Evolutionary conservation across 2,113 vertebrate species (phyloP).

Genomic region (Xenopus laevis): DNA sequence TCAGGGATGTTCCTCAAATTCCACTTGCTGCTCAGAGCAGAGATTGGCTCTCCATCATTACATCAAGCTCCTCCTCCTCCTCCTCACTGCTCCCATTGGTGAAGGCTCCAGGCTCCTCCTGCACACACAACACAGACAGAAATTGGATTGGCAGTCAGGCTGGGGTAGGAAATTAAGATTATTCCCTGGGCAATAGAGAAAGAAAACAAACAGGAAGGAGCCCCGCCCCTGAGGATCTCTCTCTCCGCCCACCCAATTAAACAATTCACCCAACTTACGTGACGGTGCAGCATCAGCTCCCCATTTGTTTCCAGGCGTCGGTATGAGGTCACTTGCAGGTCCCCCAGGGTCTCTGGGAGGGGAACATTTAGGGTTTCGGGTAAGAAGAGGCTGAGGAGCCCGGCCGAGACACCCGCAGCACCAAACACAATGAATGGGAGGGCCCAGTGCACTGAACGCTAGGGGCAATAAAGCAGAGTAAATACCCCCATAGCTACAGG

Average conservation of each 20-base stretch:
- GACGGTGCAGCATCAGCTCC: conserved; percentile 56
- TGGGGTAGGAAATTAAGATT: too few relatives aligned
- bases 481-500: conserved; percentile 2
- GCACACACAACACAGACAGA: not conserved
- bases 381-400: conserved; percentile 67
- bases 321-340: conserved; percentile 63
- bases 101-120: not conserved
- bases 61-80: not conserved
- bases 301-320: conserved; percentile 62
- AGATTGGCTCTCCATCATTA: not conserved
- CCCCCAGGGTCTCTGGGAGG: conserved; percentile 68
- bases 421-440: conserved; percentile 74
- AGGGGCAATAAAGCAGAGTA: not conserved
- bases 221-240: too few relatives aligned
- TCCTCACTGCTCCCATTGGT: conserved; percentile 6
- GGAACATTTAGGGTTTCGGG: conserved; percentile 73
- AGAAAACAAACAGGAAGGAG: too few relatives aligned
- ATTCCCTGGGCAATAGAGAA: too few relatives aligned
- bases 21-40: not conserved
- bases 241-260: too few relatives aligned
- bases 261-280: too few relatives aligned
- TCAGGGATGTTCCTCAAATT: too few relatives aligned
- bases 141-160: too few relatives aligned
- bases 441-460: conserved; percentile 69
- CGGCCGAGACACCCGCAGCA: conserved; percentile 63